phyloP scores from a whole-genome alignment of 1,140 invertebrate species.

The Sarcophaga peregrina region DNA sequence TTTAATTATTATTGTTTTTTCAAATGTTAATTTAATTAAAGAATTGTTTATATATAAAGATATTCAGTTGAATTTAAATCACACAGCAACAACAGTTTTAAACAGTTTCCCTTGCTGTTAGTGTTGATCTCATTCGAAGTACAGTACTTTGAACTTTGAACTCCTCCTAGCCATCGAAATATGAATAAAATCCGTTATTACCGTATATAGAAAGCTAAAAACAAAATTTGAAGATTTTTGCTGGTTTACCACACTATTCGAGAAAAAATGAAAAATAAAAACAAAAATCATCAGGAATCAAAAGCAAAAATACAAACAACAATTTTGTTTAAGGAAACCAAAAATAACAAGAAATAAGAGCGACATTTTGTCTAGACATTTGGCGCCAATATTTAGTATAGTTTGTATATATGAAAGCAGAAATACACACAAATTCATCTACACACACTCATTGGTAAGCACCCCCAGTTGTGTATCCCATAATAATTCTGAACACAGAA shows the following conservation, averaged over 20 bases:
- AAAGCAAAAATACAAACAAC: neutral
- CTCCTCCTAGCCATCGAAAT: neutral
- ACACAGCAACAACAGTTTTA: neutral
- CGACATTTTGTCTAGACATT: slow-evolving; percentile 46
- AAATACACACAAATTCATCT: neutral
- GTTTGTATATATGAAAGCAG: neutral
- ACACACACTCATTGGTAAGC: neutral
- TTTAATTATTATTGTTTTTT: too few species aligned
- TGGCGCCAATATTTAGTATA: slow-evolving; percentile 39
- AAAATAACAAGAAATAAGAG: neutral
- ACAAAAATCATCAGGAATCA: neutral
- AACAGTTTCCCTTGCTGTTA: neutral
- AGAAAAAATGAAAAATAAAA: too few species aligned
- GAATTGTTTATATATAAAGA: too few species aligned
- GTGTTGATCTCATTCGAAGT: neutral
- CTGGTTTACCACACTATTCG: neutral
- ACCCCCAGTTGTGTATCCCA: neutral
- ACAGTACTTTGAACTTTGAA: slow-evolving; percentile 17
- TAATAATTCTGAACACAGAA: neutral
- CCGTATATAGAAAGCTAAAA: neutral
- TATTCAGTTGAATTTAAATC: too few species aligned
- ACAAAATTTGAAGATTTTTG: slow-evolving; percentile 31
- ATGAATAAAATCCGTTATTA: neutral
- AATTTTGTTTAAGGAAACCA: neutral
- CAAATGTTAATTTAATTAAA: too few species aligned